Evolutionary conservation across 2,113 vertebrate genomes (phyloP), one percentile per base, ranked within the genome.

Genomic region (Riparia riparia): DNA sequence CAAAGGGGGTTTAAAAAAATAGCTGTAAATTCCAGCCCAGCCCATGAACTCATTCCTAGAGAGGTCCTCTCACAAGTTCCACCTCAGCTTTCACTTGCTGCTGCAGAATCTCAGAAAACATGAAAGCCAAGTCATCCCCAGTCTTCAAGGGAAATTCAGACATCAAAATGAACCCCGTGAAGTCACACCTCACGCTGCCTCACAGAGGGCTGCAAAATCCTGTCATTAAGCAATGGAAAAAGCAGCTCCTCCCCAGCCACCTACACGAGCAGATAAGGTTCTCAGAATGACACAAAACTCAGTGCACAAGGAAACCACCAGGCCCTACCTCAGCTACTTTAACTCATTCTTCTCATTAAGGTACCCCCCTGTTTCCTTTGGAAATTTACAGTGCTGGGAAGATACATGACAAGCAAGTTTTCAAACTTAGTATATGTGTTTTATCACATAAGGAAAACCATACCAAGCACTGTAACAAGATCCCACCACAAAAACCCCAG

Each of bases 221-320:
- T 94, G 63, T 29, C 84, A 79, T 61, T 71, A 73, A 74, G 82
- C 89, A 94, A 57, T 79, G 91, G 84, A 95, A 97, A 95, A 93
- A 92, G 41, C 32, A 93, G 54, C 88, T 96, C 91, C 86, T 88
- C 92, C 82, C 77, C 85, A 63, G 73, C 89, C 94, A 97, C 93
- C 89, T 82, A 73, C 54, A 37, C 0, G 41, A 15, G 63, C 29
- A 88, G 95, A 96, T 86, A 97, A 79, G 91, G 82, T 91, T 97
- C 91, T 96, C 87, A 95, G 90, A 97, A 97, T 37, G 61, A 88
- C 53, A 94, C 82, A 24, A 82, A 87, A 82, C 45, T 50, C 80
- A 71, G 89, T 22, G 65, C 79, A 82, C 41, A 81, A 93, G 88
- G 87, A 97, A 97, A 97, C 84, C 76, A 92, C 86, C 86, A 66